phyloP scores from a whole-genome alignment of 2,888 invertebrate species.

The Girardia tigrina region DNA sequence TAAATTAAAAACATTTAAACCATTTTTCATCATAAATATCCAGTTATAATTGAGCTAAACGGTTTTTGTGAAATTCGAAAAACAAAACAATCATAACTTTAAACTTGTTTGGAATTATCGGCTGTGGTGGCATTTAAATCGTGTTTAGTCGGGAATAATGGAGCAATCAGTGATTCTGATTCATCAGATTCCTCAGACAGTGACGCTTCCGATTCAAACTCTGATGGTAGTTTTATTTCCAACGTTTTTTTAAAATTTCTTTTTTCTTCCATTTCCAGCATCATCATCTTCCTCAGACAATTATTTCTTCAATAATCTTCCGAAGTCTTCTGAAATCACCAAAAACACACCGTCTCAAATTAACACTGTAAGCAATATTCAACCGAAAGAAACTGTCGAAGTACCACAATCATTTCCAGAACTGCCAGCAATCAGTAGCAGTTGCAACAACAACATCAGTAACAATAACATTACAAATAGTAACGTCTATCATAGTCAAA shows the following conservation, averaged over 20 bases:
- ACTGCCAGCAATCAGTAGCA: too few relatives aligned
- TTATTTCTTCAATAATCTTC: neutral
- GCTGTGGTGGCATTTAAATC: slow-evolving; percentile 10
- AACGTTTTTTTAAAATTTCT: neutral
- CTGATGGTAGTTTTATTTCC: neutral
- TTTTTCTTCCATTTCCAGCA: neutral
- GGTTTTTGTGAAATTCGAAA: too few relatives aligned
- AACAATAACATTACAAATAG: neutral
- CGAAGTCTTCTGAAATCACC: neutral
- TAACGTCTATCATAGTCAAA: too few relatives aligned
- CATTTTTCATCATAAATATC: too few relatives aligned
- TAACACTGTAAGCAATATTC: neutral
- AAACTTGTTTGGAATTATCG: slow-evolving; percentile 12
- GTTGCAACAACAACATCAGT: neutral
- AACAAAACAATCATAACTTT: neutral
- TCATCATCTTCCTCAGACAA: neutral
- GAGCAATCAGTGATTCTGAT: slow-evolving; percentile 17
- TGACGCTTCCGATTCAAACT: neutral
- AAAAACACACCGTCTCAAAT: neutral
- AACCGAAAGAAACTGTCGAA: neutral
- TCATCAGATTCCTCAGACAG: slow-evolving; percentile 16
- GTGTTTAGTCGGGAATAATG: slow-evolving; percentile 19
- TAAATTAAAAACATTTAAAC: too few relatives aligned
- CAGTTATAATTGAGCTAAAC: too few relatives aligned
- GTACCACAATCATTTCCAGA: neutral